Base-by-base conservation (phyloP, 2,888 invertebrate species). In the Clunio marinus region DNA sequence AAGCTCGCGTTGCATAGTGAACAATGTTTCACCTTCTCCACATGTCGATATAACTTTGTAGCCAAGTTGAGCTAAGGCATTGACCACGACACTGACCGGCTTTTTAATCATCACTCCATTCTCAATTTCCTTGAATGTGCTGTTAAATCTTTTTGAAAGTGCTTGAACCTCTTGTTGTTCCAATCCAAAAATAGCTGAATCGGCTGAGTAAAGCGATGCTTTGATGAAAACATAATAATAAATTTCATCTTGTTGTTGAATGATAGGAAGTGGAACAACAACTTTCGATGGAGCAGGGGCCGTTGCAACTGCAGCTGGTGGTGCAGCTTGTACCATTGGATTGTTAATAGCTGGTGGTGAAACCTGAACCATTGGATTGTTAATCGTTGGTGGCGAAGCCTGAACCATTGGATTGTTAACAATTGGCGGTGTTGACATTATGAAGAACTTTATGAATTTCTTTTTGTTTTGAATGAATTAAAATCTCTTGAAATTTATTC, bases 1-100 rank as follows among this genome's bases (percentile, higher is more conserved):
- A 73, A 86, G 76, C 77, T 91, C 89, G 74, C 91, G 84, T 75
- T 88, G 88, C 80, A 92, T 81, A 57, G 91, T 92, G 91, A 91
- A 92, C 72, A 88, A 86, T 73, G 89, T 86, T 80, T 91, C 91
- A 22, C 87, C 81, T 76, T 91, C 91, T 15, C 91, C 91, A 71
- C 89, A 88, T 76, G 87, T 88, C 74, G 87, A 84, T 71, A 89
- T 80, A 57, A 92, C 86, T 75, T 85, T 86, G 77, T 91, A 92
- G 69, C 91, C 90, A 71, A 91, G 82, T 77, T 88, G 86, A 69
- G 87, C 85, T 72, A 92, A 79, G 45, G 88, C 83, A 76, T 92
- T 92, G 68, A 92, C 83, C 72, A 88, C 83, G 71, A 82, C 78
- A 71, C 91, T 77, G 25, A 89, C 88, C 74, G 87, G 80, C 69